These are phyloP conservation scores for Pygathrix nemaeus DNA, from an alignment of 2,113 vertebrate genomes.

Conservation along the genomic window DNA sequence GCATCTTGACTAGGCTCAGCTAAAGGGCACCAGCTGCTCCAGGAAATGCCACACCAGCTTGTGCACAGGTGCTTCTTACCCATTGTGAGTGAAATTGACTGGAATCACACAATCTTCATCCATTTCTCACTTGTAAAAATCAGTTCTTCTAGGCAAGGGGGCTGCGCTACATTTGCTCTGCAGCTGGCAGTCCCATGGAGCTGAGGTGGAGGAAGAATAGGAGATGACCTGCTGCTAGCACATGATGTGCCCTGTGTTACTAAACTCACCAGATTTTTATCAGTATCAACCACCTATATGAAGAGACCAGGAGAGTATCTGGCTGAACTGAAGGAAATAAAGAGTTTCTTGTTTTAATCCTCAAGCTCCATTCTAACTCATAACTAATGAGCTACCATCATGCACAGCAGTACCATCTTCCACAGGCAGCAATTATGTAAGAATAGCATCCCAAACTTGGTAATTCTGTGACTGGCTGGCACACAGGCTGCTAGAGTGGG, in stretches of 20 bases:
- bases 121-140: conserved; percentile 78
- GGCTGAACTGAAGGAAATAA: conserved; percentile 44
- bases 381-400: conserved; percentile 62
- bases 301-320: not conserved
- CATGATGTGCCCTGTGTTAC: not conserved
- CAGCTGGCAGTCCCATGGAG: conserved; percentile 63
- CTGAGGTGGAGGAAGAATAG: conserved; percentile 18
- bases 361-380: conserved; percentile 58
- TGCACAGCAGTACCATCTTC: conserved; percentile 64
- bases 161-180: conserved; percentile 60
- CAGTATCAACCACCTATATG: conserved; percentile 31
- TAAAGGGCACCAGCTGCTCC: conserved; percentile 57
- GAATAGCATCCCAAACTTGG: conserved; percentile 50
- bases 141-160: conserved; percentile 60
- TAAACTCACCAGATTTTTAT: conserved; percentile 43
- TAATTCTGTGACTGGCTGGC: conserved; percentile 55
- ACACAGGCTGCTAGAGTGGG: conserved; percentile 64
- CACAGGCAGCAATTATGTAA: conserved; percentile 71
- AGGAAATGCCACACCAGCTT: conserved; percentile 37
- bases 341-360: conserved; percentile 62
- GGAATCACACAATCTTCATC: conserved; percentile 78
- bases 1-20: conserved; percentile 39
- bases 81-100: conserved; percentile 77
- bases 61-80: conserved; percentile 42
- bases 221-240: conserved; percentile 18